A percentile compares a stretch with the other conserved stretches of the same genome.
Evolutionary conservation across 1,140 invertebrate genomes (phyloP).

Genomic region (Artemia franciscana): DNA sequence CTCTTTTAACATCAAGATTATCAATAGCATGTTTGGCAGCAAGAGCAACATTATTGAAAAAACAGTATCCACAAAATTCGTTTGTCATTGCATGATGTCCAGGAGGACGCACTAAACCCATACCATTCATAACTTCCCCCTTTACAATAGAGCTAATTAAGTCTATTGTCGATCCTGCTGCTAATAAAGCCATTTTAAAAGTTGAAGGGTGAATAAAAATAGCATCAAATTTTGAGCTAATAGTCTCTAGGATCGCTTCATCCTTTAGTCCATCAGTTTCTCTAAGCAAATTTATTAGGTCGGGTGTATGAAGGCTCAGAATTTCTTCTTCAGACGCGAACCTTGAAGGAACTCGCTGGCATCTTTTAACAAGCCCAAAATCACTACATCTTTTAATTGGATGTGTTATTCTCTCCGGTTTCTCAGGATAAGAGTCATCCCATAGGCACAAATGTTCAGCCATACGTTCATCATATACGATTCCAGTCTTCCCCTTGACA

Average conservation of each 20-base stretch:
- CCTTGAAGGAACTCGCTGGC: constrained; percentile 30
- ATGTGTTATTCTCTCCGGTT: constrained; percentile 41
- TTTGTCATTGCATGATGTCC: constrained; percentile 87
- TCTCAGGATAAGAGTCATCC: constrained; percentile 59
- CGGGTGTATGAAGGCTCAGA: constrained; percentile 32
- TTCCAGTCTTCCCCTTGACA: constrained; percentile 35
- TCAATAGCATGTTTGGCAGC: constrained; percentile 56
- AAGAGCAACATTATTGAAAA: constrained; percentile 89
- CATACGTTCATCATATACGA: constrained; percentile 56
- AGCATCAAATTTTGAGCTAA: constrained; percentile 51
- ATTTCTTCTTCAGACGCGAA: constrained; percentile 45
- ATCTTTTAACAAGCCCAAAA: constrained; percentile 42
- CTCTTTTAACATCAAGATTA: constrained; percentile 29
- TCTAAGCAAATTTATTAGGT: constrained; percentile 37
- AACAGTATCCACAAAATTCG: constrained; percentile 80
- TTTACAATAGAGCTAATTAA: constrained; percentile 44
- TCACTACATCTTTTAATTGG: constrained; percentile 47
- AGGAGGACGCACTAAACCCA: constrained; percentile 60
- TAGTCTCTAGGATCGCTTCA: constrained; percentile 33
- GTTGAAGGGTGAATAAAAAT: constrained; percentile 72
- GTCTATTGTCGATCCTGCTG: constrained; percentile 55
- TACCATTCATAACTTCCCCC: constrained; percentile 53
- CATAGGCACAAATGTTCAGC: constrained; percentile 49
- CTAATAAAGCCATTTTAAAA: constrained; percentile 43
- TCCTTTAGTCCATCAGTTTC: constrained; percentile 27